These are phyloP conservation scores for Cochlearius cochlearius DNA, from an alignment of 2,113 vertebrate species.

Conservation along the genomic window DNA sequence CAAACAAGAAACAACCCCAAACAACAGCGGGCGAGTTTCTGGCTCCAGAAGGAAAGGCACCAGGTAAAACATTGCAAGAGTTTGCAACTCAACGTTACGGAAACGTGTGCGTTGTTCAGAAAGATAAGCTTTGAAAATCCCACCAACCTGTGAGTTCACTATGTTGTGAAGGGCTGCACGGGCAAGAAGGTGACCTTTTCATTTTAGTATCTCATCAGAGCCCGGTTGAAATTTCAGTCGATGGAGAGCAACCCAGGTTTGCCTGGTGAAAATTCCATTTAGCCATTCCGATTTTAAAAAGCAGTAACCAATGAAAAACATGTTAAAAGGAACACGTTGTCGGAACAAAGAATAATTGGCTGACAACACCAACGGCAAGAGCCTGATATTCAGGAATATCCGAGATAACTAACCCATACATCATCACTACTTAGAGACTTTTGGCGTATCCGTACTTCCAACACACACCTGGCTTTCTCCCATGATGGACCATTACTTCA, in stretches of 20 bases:
- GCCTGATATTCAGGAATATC: neutral
- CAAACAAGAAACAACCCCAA: neutral
- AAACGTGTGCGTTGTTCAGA: rapidly evolving
- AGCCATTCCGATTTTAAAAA: neutral
- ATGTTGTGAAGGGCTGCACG: neutral
- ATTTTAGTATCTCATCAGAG: neutral
- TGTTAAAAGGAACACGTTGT: neutral
- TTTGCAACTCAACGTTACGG: neutral
- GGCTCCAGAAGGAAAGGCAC: neutral
- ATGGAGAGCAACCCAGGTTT: neutral
- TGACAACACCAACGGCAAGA: neutral
- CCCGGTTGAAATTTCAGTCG: neutral
- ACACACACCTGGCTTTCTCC: neutral
- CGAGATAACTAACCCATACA: neutral
- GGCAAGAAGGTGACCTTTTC: neutral
- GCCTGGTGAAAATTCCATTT: neutral
- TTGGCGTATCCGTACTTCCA: neutral
- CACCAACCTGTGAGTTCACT: rapidly evolving
- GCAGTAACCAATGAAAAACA: neutral
- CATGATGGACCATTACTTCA: neutral
- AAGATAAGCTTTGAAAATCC: neutral
- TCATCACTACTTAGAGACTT: neutral
- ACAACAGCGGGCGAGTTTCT: neutral
- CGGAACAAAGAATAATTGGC: neutral
- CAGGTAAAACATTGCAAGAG: neutral